Evolutionary conservation across 2,888 invertebrate genomes (phyloP), one percentile per base, ranked within the genome.

Genomic region (Adelphocoris suturalis): DNA sequence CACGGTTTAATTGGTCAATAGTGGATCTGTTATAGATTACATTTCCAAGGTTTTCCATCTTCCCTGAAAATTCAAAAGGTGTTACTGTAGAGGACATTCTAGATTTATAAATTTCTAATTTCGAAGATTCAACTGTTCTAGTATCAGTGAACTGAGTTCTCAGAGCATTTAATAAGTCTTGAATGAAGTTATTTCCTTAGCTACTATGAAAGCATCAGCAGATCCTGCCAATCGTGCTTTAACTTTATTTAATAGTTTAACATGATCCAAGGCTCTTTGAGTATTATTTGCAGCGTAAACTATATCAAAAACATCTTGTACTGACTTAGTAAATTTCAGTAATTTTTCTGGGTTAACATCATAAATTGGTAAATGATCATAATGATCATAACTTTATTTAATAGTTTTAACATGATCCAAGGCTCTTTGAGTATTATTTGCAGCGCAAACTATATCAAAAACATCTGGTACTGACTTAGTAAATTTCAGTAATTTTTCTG

Each of bases 401-500:
- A n/a, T n/a, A n/a, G n/a, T n/a, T 76, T 76, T 76, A 5, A 76
- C 4, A 76, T 76, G 76, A 37, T 76, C 27, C 4, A 57, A 4
- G 57, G 57, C 4, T 9, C 16, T 16, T 16, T 12, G 14, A 4
- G 57, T 57, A 16, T 57, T 76, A 76, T 76, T 76, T 12, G 3
- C 12, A 12, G 76, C 76, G 16, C 76, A 76, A 13, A 27, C 76
- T 3, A 76, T 28, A 7, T 11, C 16, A 37, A 52, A 52, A 12
- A 37, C 13, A 12, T 5, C 37, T n/a, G 37, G 12, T 4, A 81
- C 37, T 28, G 5, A 11, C 46, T 19, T 81, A 16, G 48, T 52
- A 91, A 92, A 86, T 89, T 88, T 23, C 91, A 92, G 86, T 91
- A 91, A 37, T 48, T 37, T 86, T 27, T 84, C 23, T 90, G 89